Evolutionary conservation across 2,888 invertebrate species (phyloP), one percentile per base, ranked within the genome.

Genomic region (Spilosoma lubricipeda): DNA sequence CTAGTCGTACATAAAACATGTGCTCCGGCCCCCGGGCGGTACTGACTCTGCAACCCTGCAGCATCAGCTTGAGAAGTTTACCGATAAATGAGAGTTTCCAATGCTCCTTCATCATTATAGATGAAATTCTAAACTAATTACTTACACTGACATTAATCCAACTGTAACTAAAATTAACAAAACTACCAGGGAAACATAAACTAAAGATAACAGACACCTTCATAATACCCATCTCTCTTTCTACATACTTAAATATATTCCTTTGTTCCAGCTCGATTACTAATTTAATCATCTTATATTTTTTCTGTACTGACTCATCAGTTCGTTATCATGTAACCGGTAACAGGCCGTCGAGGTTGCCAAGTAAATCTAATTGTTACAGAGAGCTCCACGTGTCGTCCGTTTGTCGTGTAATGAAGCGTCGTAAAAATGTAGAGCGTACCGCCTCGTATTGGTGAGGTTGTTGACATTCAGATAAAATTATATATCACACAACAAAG

Each of bases 391-490:
- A 88, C 88, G 87, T 88, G 89, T 83, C 82, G 70, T 67, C 72
- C 77, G 80, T 77, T 83, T 81, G 84, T 87, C 86, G 85, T 82
- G 84, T 82, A 88, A 82, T 84, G 80, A 81, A 82, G 85, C 84
- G 83, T 79, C 83, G 85, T 86, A 85, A 87, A 89, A 88, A 90
- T 88, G 86, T 91, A 77, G 87, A 88, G 78, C 90, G 88, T 76
- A 81, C 74, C 78, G 85, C 77, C 74, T 80, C 82, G 83, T 84
- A 87, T 88, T 88, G 77, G 86, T 88, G 88, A 88, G 92, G 92
- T 92, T 88, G 85, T 91, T 92, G 91, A 91, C 92, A 86, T 87
- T 87, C 85, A 87, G 91, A 92, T 92, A 91, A 89, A 85, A 85
- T 80, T 82, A 80, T 82, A 82, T 85, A 85, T 84, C 86, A 81